Evolutionary conservation across 2,113 vertebrate species (phyloP).

Genomic region (Larimichthys crocea): DNA sequence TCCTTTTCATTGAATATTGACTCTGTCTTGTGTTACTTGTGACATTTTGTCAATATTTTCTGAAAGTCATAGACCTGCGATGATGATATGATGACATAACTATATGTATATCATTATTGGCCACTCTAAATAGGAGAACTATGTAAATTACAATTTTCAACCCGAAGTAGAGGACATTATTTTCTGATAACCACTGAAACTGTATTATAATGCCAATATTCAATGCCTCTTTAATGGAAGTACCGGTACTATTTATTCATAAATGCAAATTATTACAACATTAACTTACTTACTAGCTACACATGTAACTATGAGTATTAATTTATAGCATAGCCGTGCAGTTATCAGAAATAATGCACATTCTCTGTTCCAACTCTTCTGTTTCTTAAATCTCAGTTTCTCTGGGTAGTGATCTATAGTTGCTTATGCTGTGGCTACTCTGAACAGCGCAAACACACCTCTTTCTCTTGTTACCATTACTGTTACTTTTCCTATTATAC

Average conservation of each 20-base stretch:
- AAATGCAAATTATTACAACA: background rate
- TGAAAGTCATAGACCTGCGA: background rate
- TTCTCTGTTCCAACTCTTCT: background rate
- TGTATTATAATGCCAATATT: background rate
- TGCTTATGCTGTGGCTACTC: background rate
- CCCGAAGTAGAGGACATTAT: background rate
- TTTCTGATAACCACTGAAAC: background rate
- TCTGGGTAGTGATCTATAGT: background rate
- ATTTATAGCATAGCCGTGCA: background rate
- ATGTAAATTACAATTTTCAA: no score
- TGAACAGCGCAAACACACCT: background rate
- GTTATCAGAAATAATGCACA: background rate
- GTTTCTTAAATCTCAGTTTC: background rate
- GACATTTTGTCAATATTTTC: no score
- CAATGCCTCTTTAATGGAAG: no score
- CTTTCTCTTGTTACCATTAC: background rate
- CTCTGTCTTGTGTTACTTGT: no score
- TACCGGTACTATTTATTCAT: background rate
- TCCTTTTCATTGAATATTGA: no score
- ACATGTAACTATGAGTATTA: background rate
- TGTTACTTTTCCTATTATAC: constrained; percentile 19
- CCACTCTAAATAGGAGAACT: background rate
- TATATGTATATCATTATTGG: background rate
- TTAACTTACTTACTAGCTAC: no score
- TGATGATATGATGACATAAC: no score